A percentile compares a stretch with the other conserved stretches of the same genome.
phyloP scores from a whole-genome alignment of 2,797 vertebrate genomes.

The Heliangelus exortis region DNA sequence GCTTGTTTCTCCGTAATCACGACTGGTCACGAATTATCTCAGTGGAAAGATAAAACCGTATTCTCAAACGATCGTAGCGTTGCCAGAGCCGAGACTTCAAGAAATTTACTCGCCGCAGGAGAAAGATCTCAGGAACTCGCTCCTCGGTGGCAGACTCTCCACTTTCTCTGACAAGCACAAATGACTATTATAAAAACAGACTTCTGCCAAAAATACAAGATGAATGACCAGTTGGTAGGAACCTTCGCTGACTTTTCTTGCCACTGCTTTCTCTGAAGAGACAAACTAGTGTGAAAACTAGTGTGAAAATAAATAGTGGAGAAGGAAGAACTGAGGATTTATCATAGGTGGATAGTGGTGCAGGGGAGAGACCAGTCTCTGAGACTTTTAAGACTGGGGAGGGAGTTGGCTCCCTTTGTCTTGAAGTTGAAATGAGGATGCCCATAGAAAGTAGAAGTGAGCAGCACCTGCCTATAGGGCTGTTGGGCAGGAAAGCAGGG shows the following conservation, averaged over 20 bases:
- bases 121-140: not conserved
- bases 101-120: accelerated
- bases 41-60: not conserved
- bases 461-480: not conserved
- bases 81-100: not conserved
- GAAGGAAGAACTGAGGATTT: not conserved
- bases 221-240: not conserved
- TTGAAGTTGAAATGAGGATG: not conserved
- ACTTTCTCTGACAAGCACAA: not conserved
- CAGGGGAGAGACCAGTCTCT: not conserved
- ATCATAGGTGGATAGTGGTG: not conserved
- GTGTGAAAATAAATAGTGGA: not conserved
- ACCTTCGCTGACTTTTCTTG: not conserved
- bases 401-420: not conserved
- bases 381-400: not conserved
- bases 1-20: not conserved
- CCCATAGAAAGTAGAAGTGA: not conserved
- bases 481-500: not conserved
- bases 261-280: not conserved
- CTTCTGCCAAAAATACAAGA: not conserved
- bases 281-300: not conserved
- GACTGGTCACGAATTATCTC: not conserved
- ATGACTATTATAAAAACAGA: not conserved
- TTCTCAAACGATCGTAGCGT: not conserved
- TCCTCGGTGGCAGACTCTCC: not conserved